Percentiles rank a stretch among this genome's conserved stretches.
Evolutionary conservation across 2,113 vertebrate species (phyloP).

Genomic region (Crotalus horridus): DNA sequence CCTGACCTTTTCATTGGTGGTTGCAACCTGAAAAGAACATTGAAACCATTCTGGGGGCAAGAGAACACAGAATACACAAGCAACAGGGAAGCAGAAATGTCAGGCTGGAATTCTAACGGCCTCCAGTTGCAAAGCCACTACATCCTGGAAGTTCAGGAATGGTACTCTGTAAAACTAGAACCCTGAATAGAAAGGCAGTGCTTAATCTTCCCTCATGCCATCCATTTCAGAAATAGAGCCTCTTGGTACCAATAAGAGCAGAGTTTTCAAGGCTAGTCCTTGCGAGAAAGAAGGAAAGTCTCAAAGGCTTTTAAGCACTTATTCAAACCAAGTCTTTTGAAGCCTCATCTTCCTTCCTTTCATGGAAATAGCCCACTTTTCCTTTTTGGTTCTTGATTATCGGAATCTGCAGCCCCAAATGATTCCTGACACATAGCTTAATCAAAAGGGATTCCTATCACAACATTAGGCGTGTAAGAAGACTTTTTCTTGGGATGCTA

Average conservation of each 20-base stretch:
- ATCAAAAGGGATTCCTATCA: constrained; percentile 32
- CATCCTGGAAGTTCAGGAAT: constrained; percentile 50
- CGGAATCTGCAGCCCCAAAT: background rate
- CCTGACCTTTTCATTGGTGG: accelerated
- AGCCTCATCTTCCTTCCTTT: constrained; percentile 32
- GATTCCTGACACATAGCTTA: background rate
- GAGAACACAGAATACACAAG: background rate
- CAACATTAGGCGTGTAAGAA: background rate
- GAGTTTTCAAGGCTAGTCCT: constrained; percentile 54
- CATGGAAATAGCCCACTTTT: constrained; percentile 43
- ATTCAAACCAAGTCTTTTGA: constrained; percentile 45
- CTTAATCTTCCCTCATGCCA: constrained; percentile 54
- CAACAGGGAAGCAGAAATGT: constrained; percentile 44
- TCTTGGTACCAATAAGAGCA: constrained; percentile 56
- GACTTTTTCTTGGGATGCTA: background rate
- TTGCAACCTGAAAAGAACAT: constrained; percentile 39
- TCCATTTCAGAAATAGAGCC: constrained; percentile 60
- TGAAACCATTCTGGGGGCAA: background rate
- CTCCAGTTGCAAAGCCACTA: constrained; percentile 50
- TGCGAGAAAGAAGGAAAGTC: background rate
- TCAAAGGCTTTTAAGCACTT: constrained; percentile 56
- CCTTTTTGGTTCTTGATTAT: background rate
- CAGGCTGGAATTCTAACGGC: constrained; percentile 59
- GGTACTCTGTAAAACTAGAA: constrained; percentile 53
- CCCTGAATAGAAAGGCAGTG: constrained; percentile 57